Base-by-base conservation (phyloP, 2,797 vertebrate genomes). In the Pteronotus mesoamericanus region DNA sequence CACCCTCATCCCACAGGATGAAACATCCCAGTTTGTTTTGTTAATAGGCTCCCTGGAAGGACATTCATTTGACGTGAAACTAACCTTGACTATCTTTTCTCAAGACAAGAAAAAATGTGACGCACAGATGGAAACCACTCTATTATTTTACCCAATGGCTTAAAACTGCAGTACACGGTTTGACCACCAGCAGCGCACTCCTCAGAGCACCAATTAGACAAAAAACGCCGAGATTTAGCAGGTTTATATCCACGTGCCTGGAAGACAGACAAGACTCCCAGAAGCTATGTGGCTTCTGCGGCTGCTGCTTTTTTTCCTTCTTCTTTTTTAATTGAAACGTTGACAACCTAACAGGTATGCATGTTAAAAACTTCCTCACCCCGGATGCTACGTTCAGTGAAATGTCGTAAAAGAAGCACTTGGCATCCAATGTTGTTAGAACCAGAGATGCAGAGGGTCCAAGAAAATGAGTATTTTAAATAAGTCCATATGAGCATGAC, bases 81-180 rank as follows among this genome's bases (percentile, higher is more conserved):
- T 75, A 93, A 89, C 55, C 64, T 77, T 86, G 92, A 69, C 29
- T 61, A 68, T 55, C 42, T 69, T 95, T 86, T 91, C 92, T 48
- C 89, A 90, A 97, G 79, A 93, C 44, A 64, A 97, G 94, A 97
- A 77, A 89, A 94, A 96, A 93, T 10, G 24, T 93, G 69, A 96
- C 95, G 80, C 87, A 97, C 34, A 37, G 91, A 78, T 95, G 95
- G 97, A 98, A 98, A 98, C 48, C 94, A 94, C 95, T 26, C 22
- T 77, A 94, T 93, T 48, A 93, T 86, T 97, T 97, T 94, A 97
- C 98, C 98, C 92, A 9, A 77, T 39, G 95, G 98, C 96, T 95
- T 91, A 94, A 96, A 95, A 96, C 96, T 94, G 85, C 84, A 94
- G 90, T 80, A 93, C 92, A 91, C 93, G 69, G 85, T 97, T 96